These are phyloP conservation scores for Pollimyrus isidori DNA, from an alignment of 2,113 vertebrate species.

Conservation along the genomic window DNA sequence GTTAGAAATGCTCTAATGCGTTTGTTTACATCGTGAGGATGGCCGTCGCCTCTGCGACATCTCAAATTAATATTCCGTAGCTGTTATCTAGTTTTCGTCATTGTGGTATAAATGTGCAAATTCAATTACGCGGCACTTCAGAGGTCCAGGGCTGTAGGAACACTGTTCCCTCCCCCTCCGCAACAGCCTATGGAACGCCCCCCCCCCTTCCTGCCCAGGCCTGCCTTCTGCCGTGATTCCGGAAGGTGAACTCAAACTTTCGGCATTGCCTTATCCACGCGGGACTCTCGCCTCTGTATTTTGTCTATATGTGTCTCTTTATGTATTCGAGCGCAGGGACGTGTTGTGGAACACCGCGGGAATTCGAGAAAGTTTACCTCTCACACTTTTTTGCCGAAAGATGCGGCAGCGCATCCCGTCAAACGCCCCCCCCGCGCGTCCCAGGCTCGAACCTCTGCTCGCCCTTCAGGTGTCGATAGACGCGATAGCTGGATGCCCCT, in stretches of 20 bases:
- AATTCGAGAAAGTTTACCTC: conserved; percentile 42
- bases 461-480: conserved; percentile 47
- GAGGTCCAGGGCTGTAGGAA: conserved; percentile 38
- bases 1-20: conserved; percentile 41
- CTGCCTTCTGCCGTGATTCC: conserved; percentile 45
- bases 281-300: conserved; percentile 51
- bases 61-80: conserved; percentile 44
- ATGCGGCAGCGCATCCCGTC: conserved; percentile 37
- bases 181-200: conserved; percentile 36
- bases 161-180: conserved; percentile 12
- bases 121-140: conserved; percentile 53
- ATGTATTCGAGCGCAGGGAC: conserved; percentile 53
- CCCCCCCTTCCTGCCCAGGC: conserved; percentile 46
- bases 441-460: conserved; percentile 44
- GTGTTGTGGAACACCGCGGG: conserved; percentile 49
- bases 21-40: conserved; percentile 39
- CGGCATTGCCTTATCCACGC: conserved; percentile 38
- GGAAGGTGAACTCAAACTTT: conserved; percentile 47
- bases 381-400: conserved; percentile 25
- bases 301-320: conserved; percentile 49
- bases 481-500: background rate
- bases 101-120: conserved; percentile 54
- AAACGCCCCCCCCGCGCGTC: conserved; percentile 26
- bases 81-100: conserved; percentile 56
- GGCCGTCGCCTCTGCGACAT: conserved; percentile 43